Conservation (phyloP, 2,113 vertebrate genomes). For the Labeo catla region DNA sequence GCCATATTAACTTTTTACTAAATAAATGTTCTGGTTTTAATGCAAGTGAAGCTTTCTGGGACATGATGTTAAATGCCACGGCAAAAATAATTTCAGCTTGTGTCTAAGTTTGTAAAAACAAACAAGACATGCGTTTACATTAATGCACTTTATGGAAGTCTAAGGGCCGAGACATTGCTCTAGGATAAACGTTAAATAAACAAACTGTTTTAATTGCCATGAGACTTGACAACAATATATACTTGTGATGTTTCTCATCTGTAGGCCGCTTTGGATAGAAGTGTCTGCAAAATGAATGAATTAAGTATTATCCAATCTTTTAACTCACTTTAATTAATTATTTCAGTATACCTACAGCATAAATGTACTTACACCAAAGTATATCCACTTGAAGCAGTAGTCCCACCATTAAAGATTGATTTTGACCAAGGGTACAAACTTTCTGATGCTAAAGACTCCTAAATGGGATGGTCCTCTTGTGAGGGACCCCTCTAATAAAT, state of each 20-base stretch:
- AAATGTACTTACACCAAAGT: background rate
- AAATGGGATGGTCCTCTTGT: background rate
- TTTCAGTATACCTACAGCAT: background rate
- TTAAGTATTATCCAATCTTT: background rate
- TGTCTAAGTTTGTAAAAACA: background rate
- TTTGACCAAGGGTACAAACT: background rate
- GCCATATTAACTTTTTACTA: background rate
- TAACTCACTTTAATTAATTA: background rate
- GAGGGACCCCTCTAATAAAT: background rate
- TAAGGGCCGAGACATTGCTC: background rate
- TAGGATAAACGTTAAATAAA: background rate
- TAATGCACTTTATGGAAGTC: background rate
- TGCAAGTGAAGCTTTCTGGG: background rate
- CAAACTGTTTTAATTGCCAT: background rate
- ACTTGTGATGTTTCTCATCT: background rate
- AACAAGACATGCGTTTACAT: constrained; percentile 7
- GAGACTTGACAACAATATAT: background rate
- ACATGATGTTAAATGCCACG: background rate
- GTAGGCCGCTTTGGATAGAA: background rate
- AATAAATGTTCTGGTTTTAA: constrained; percentile 6
- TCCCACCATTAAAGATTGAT: background rate
- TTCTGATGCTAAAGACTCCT: background rate
- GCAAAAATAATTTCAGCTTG: background rate
- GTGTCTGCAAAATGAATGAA: background rate
- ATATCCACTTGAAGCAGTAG: background rate